A percentile compares a stretch with the other conserved stretches of the same genome.
phyloP scores from a whole-genome alignment of 2,113 vertebrate genomes.

The Crotalus horridus region DNA sequence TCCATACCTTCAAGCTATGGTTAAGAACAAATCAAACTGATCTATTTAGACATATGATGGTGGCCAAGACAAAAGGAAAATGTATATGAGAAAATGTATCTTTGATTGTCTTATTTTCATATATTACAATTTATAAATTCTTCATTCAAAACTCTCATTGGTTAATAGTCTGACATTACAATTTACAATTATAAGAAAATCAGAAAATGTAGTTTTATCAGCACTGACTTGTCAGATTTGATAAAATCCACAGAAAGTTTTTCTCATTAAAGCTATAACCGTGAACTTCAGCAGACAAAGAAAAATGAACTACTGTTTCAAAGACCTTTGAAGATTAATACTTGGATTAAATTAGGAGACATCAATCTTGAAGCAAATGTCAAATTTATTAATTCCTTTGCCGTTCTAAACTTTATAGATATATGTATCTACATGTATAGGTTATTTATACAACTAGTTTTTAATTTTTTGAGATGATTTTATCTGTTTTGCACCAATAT shows the following conservation, averaged over 20 bases:
- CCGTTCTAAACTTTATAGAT: slow-evolving; percentile 38
- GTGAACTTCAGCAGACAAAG: slow-evolving; percentile 47
- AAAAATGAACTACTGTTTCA: slow-evolving; percentile 49
- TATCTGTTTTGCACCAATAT: not conserved
- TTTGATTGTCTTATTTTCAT: not conserved
- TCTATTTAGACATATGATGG: not conserved
- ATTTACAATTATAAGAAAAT: slow-evolving; percentile 43
- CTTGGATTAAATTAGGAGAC: slow-evolving; percentile 48
- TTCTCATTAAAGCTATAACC: slow-evolving; percentile 48
- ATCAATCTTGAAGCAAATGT: slow-evolving; percentile 44
- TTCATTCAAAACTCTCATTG: slow-evolving; percentile 24
- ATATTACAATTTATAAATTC: not conserved
- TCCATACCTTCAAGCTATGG: not conserved
- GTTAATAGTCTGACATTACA: slow-evolving; percentile 25
- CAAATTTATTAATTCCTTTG: slow-evolving; percentile 27
- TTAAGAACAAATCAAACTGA: not conserved
- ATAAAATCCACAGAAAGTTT: slow-evolving; percentile 37
- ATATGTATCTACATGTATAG: not conserved
- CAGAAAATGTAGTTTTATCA: slow-evolving; percentile 33
- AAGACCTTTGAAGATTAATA: slow-evolving; percentile 57
- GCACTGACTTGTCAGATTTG: slow-evolving; percentile 36
- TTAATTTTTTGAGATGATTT: not conserved
- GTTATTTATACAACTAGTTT: slow-evolving; percentile 25
- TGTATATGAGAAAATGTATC: not conserved
- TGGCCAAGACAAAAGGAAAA: not conserved